These are phyloP conservation scores for Notolepis coatsorum DNA, from an alignment of 2,797 vertebrate genomes.

Conservation along the genomic window DNA sequence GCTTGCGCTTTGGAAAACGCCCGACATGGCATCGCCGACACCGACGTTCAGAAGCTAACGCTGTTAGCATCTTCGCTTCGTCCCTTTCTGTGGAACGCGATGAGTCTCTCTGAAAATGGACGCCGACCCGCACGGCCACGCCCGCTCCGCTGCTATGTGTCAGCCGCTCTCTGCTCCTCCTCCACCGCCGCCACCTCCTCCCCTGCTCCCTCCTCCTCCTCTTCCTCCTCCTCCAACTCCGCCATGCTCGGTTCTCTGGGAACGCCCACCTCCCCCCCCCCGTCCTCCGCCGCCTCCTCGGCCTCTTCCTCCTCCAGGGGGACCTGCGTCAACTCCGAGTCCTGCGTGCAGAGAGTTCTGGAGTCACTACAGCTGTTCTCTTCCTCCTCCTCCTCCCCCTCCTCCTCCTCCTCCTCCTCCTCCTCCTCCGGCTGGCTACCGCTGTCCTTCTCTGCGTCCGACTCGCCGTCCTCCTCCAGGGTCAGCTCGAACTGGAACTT, in stretches of 20 bases:
- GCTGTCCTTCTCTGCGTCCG: constrained; percentile 53
- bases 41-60: background rate
- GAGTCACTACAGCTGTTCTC: constrained; percentile 88
- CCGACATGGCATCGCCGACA: background rate
- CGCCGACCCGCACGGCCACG: background rate
- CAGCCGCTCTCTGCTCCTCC: constrained; percentile 62
- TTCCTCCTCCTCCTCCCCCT: too few species aligned
- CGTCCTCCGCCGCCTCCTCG: too few species aligned
- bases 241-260: constrained; percentile 73
- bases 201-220: too few species aligned
- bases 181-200: constrained; percentile 34
- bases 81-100: background rate
- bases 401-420: too few species aligned
- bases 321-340: constrained; percentile 88
- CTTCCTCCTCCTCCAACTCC: too few species aligned
- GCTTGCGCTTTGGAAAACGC: constrained; percentile 80
- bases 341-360: constrained; percentile 89
- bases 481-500: constrained; percentile 83
- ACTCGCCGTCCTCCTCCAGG: constrained; percentile 74
- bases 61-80: background rate
- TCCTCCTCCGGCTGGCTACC: constrained; percentile 2
- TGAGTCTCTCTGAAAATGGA: background rate
- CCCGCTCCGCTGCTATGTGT: constrained; percentile 81
- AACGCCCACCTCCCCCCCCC: too few species aligned
- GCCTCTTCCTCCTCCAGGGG: too few species aligned